These are phyloP conservation scores for Gryllus bimaculatus DNA, from an alignment of 1,140 invertebrate genomes.

Conservation along the genomic window DNA sequence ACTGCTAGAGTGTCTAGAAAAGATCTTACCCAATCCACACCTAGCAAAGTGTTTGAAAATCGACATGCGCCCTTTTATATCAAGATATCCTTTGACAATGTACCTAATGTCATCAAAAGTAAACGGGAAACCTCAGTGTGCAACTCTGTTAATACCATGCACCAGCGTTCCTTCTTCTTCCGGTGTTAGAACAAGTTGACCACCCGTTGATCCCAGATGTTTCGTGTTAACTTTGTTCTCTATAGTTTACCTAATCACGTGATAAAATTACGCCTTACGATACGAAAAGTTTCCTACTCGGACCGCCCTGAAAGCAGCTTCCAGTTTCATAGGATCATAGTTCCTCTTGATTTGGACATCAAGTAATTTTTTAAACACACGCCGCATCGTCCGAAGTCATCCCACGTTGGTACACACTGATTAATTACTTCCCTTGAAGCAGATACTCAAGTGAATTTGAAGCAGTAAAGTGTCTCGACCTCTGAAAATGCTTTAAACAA, in stretches of 20 bases:
- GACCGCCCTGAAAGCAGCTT: not conserved
- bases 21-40: no score
- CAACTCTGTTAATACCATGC: not conserved
- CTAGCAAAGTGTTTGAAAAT: no score
- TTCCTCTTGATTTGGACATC: not conserved
- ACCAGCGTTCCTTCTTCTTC: not conserved
- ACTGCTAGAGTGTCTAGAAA: no score
- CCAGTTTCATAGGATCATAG: not conserved
- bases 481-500: no score
- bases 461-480: not conserved
- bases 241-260: not conserved
- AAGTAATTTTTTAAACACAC: not conserved
- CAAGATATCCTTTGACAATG: not conserved
- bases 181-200: not conserved
- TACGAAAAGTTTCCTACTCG: not conserved
- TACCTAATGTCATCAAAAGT: conserved; percentile 18
- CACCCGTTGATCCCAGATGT: not conserved
- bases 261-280: not conserved
- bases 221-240: not conserved
- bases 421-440: not conserved
- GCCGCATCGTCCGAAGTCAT: not conserved
- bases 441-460: not conserved
- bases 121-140: not conserved
- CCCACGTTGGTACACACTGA: not conserved
- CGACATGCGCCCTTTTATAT: conserved; percentile 1